Percentiles rank a stretch among this genome's conserved stretches.
These are phyloP conservation scores for Perizoma affinitatum DNA, from an alignment of 2,888 invertebrate species.

Conservation along the genomic window DNA sequence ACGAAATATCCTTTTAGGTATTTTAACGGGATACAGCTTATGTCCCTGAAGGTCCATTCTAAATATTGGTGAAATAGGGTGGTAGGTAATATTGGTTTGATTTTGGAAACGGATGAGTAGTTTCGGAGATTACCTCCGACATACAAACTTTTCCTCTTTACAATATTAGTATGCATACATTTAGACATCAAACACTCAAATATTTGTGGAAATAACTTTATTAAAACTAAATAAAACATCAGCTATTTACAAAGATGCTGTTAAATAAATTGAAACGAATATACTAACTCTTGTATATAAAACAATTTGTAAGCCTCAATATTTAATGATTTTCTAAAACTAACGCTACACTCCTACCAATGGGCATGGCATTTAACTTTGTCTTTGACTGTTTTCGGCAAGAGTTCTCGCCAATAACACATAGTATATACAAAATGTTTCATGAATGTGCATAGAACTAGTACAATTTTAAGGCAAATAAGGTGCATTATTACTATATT, in stretches of 20 bases:
- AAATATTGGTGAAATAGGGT: too few relatives aligned
- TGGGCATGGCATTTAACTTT: background rate
- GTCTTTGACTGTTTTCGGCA: background rate
- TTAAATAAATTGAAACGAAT: slow-evolving; percentile 6
- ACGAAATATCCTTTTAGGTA: too few relatives aligned
- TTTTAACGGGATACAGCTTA: too few relatives aligned
- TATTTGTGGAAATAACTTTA: slow-evolving; percentile 16
- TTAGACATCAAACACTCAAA: background rate
- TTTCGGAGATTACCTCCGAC: too few relatives aligned
- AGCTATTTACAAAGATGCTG: slow-evolving; percentile 8
- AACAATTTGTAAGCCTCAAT: slow-evolving; percentile 2
- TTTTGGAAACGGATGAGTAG: too few relatives aligned
- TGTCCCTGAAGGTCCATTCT: too few relatives aligned
- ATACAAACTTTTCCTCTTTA: too few relatives aligned
- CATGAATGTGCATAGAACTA: background rate
- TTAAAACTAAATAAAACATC: slow-evolving; percentile 3
- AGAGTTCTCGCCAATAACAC: background rate
- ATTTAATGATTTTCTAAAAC: background rate
- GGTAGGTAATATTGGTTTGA: too few relatives aligned
- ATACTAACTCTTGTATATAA: background rate
- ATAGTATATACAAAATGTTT: background rate
- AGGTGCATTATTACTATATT: slow-evolving; percentile 4
- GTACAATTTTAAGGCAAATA: slow-evolving; percentile 10
- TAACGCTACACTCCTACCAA: background rate
- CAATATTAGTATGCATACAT: too few relatives aligned